These are phyloP conservation scores for Syrista parreyssii DNA, from an alignment of 2,888 invertebrate genomes.

Conservation along the genomic window DNA sequence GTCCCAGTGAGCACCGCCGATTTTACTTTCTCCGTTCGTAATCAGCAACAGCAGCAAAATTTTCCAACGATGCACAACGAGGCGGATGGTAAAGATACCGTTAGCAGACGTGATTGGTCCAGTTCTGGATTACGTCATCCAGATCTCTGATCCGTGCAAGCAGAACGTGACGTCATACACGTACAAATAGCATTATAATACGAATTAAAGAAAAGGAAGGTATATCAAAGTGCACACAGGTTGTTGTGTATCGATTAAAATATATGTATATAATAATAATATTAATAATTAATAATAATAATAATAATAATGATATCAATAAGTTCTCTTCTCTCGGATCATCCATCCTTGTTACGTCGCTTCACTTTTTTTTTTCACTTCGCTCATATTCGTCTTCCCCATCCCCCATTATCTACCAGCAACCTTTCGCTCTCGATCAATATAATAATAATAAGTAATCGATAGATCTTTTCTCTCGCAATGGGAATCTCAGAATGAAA, in stretches of 20 bases:
- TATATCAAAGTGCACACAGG: conserved; percentile 19
- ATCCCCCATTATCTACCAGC: neutral
- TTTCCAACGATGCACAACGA: neutral
- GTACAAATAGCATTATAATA: neutral
- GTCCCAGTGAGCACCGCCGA: neutral
- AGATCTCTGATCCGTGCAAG: conserved; percentile 13
- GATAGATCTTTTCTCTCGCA: neutral
- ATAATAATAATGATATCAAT: conserved; percentile 29
- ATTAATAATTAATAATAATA: conserved; percentile 14
- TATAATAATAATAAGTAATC: neutral
- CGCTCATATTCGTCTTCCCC: neutral
- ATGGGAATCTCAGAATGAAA: neutral
- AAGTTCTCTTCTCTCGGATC: conserved; percentile 11
- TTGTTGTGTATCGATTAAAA: conserved; percentile 35
- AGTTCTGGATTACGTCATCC: conserved; percentile 7
- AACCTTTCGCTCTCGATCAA: neutral
- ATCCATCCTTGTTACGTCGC: conserved; percentile 1
- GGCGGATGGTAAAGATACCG: neutral
- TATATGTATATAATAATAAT: conserved; percentile 34
- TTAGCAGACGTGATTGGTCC: neutral
- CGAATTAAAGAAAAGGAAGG: neutral
- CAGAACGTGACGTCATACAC: conserved; percentile 15
- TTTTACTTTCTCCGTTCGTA: neutral
- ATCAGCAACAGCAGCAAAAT: neutral
- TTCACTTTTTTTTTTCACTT: conserved; percentile 4